A percentile compares a stretch with the other conserved stretches of the same genome.
Conservation (phyloP, 2,888 invertebrate genomes). For the Epinotia demarniana region DNA sequence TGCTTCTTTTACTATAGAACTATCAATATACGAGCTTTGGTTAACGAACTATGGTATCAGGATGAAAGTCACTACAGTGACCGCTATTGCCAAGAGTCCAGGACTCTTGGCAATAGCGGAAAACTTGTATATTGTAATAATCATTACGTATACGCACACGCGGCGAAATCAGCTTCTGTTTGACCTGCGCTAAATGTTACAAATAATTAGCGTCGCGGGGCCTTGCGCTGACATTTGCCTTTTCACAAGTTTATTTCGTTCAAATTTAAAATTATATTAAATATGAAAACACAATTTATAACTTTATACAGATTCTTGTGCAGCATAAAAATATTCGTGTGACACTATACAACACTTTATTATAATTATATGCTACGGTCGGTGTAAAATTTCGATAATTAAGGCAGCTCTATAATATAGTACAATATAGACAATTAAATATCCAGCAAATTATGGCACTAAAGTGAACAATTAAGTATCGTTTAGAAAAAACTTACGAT, state of each 20-base stretch:
- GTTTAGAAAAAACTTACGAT: too few relatives aligned
- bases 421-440: too few relatives aligned
- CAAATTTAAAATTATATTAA: constrained; percentile 52
- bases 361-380: too few relatives aligned
- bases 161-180: constrained; percentile 36
- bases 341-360: too few relatives aligned
- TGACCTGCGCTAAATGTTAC: constrained; percentile 62
- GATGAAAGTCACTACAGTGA: neutral
- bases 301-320: constrained; percentile 29
- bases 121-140: neutral
- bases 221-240: constrained; percentile 73
- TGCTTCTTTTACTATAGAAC: too few relatives aligned
- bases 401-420: too few relatives aligned
- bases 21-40: too few relatives aligned
- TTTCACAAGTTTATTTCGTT: constrained; percentile 73
- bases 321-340: neutral
- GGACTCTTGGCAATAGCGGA: neutral
- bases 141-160: constrained; percentile 6
- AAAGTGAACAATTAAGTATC: too few relatives aligned
- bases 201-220: constrained; percentile 77
- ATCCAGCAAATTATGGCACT: too few relatives aligned
- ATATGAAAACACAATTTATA: constrained; percentile 43
- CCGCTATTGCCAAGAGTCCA: neutral
- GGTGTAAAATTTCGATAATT: too few relatives aligned
- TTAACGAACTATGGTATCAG: neutral